Percentiles rank a stretch among this genome's conserved stretches.
Evolutionary conservation across 2,888 invertebrate species (phyloP).

Genomic region (Bimastos eiseni): DNA sequence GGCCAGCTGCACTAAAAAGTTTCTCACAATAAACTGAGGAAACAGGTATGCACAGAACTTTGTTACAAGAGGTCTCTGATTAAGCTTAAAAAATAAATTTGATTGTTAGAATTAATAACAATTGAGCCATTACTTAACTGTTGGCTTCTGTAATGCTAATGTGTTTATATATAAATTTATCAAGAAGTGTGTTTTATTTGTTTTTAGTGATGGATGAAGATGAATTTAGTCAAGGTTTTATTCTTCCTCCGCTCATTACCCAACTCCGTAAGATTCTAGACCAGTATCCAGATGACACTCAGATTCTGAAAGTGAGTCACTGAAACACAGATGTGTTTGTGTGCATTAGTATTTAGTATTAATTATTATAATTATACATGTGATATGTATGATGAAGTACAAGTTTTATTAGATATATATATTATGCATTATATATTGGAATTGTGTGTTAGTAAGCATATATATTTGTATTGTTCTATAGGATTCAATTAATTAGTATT

Average conservation of each 20-base stretch:
- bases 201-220: slow-evolving; percentile 38
- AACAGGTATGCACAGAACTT: too few species aligned
- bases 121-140: too few species aligned
- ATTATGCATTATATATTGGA: neutral
- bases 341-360: neutral
- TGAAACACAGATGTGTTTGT: neutral
- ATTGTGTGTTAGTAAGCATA: neutral
- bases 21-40: too few species aligned
- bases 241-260: slow-evolving; percentile 52
- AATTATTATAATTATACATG: neutral
- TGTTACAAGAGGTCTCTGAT: too few species aligned
- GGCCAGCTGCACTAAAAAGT: too few species aligned
- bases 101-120: too few species aligned
- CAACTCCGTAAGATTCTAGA: slow-evolving; percentile 53
- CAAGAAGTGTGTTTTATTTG: neutral
- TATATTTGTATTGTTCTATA: neutral
- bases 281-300: slow-evolving; percentile 57
- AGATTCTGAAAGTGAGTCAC: slow-evolving; percentile 55
- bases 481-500: neutral
- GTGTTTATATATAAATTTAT: neutral
- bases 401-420: too few species aligned
- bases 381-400: neutral
- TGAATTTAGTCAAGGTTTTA: slow-evolving; percentile 44
- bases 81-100: too few species aligned
- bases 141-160: too few species aligned